Base-by-base conservation (phyloP, 2,113 vertebrate genomes). In the Zeus faber region DNA sequence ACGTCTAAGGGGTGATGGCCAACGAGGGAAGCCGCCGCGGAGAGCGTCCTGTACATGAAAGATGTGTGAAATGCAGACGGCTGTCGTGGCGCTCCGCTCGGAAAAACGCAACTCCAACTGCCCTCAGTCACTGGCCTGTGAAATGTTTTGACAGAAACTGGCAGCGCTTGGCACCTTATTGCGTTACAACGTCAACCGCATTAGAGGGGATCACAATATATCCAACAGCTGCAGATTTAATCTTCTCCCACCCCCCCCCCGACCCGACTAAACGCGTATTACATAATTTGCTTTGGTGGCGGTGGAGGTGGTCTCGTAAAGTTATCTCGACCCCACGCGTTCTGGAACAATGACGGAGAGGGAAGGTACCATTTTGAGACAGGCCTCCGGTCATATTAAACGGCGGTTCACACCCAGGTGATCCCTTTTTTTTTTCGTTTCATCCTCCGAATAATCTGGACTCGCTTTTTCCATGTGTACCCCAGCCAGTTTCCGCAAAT, bases 1-100 rank as follows among this genome's bases (percentile, higher is more conserved):
- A 31, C 71, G 65, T 51, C 49, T 29, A 1, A 69, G 11, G 33
- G 58, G 58, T 35, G 35, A 21, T 3, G 16, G 18, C 27, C 60
- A 65, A 65, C 26, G 65, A 51, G 41, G 61, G 53, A 44, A 29
- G 70, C 62, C 70, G 41, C 72, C 78, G 70, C 58, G 66, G 68
- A 49, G 64, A 70, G 64, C 55, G 61, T 74, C 45, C 65, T 66
- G 55, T 65, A 57, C 71, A 76, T 62, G 61, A 77, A 77, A 4
- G 20, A 80, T 80, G 76, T 76, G 74, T 78, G 79, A 81, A 82
- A 74, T 55, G 76, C 67, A 74, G 76, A 81, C 48, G 21, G 66
- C 23, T 43, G 35, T 74, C 66, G 44, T 64, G 72, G 59, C 65
- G 17, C 74, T 74, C 67, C 64, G 47, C 60, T 71, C 62, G 63